These are phyloP conservation scores for Drosophila rufa DNA, from an alignment of 1,140 invertebrate species.

Conservation along the genomic window DNA sequence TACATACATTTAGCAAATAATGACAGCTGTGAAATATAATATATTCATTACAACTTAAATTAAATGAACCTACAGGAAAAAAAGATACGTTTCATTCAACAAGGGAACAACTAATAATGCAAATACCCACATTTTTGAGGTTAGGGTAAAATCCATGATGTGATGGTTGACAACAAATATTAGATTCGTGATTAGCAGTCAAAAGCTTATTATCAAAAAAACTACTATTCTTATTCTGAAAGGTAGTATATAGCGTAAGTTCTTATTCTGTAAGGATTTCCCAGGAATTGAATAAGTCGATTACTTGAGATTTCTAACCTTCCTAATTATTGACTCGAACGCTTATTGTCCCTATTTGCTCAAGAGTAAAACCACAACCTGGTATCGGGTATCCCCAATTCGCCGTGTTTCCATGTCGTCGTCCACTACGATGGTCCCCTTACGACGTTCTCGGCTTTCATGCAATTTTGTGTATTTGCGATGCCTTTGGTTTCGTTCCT, in stretches of 20 bases:
- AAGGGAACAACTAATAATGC: too few relatives aligned
- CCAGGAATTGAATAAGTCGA: neutral
- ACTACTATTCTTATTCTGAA: too few relatives aligned
- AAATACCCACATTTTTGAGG: too few relatives aligned
- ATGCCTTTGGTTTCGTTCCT: constrained; percentile 4
- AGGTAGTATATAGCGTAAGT: neutral
- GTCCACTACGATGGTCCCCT: constrained; percentile 5
- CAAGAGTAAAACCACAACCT: neutral
- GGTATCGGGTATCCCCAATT: neutral
- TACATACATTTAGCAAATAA: too few relatives aligned
- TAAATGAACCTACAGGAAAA: neutral
- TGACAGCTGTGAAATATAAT: neutral
- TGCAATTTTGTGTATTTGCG: constrained; percentile 43
- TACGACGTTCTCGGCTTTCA: constrained; percentile 12
- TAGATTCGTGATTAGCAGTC: too few relatives aligned
- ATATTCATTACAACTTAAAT: neutral
- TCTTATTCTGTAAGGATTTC: neutral
- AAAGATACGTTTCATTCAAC: neutral
- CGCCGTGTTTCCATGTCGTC: neutral
- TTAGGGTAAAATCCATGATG: too few relatives aligned
- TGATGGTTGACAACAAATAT: too few relatives aligned
- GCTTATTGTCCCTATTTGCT: neutral
- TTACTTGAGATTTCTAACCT: neutral
- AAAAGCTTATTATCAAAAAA: too few relatives aligned
- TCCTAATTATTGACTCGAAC: neutral